Base-by-base conservation (phyloP, 1,140 invertebrate genomes). In the Zaprionus nigranus region DNA sequence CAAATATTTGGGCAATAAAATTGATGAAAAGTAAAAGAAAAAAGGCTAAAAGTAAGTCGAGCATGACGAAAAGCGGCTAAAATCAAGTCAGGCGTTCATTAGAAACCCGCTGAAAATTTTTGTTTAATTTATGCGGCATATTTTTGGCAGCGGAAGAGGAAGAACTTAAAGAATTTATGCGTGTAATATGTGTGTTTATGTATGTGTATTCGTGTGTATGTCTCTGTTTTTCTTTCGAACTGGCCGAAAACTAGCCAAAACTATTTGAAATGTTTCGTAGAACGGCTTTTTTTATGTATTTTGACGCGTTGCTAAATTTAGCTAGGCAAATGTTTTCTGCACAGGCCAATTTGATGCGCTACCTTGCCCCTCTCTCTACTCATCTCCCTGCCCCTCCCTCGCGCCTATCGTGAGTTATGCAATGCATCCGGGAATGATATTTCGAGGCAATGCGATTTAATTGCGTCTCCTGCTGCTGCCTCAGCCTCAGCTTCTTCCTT, bases 241-340 rank as follows among this genome's bases (percentile, higher is more conserved):
- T 67, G 60, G 62, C 72, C 51, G 64, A 70, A 65, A 64, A 34
- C 30, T 34, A 34, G 30, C 75, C 61, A 66, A 69, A 78, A 81
- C 73, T 74, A 70, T 75, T 73, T 9, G 67, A 79, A 83, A 75
- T 81, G 58, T 70, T 26, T 53, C 61, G 75, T 36, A 65, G n/a
- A 15, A 24, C 65, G 78, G 56, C 76, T 82, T 87, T 72, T 72
- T 74, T 79, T 68, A 38, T 75, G 77, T 79, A 56, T 79, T 81
- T 79, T 81, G 75, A 83, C 86, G 82, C 75, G 76, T 56, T 67
- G 79, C 85, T 90, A 90, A 85, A 90, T 90, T 90, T 90, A 90
- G 86, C 79, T 28, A 46, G 38, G 75, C 78, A 84, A 88, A 88
- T 90, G 90, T 84, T 90, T 88, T 59, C 36, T 65, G 62, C 15